Base-by-base conservation (phyloP, 2,888 invertebrate genomes). In the Andrena fulva region DNA sequence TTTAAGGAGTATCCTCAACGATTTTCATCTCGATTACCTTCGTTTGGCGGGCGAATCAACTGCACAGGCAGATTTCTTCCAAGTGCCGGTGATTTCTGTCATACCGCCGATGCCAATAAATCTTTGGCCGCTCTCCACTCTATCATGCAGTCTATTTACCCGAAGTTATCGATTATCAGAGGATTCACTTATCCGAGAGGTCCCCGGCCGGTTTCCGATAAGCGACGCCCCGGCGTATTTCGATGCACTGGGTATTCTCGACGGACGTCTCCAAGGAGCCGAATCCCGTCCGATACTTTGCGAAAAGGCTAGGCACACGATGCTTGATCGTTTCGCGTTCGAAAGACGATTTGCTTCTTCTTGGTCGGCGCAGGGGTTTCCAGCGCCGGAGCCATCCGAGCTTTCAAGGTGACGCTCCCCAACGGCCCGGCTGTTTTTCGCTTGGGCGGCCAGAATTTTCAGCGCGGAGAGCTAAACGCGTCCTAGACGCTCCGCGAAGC, bases 391-490 rank as follows among this genome's bases (percentile, higher is more conserved):
- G 54, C 35, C 42, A 52, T 33, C 12, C 68, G 56, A 42, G 62
- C 48, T 68, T 48, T 63, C 68, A 48, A 56, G 31, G 50, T 33
- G 62, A 50, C 60, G 12, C 48, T 67, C 42, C 62, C 66, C 24
- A 24, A 27, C 33, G 54, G 60, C 48, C 48, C 60, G 84, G 70
- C 72, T 62, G 75, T 86, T 83, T 80, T 60, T 67, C 80, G 68
- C 74, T 69, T 64, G 80, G 71, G 27, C 64, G 76, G 54, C n/a
- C 24, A 33, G 54, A 70, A 68, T 78, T 70, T 70, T 72, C 75
- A 72, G 27, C 62, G 42, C 52, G 60, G 24, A 62, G 48, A 67
- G 56, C 56, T 56, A 24, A 50, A 62, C 75, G 59, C 20, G 48
- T 71, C 59, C 69, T 64, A 68, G 68, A 79, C 69, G 84, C 64